Percentiles rank a stretch among this genome's conserved stretches.
Evolutionary conservation across 2,797 vertebrate species (phyloP).

Genomic region (Sternotherus odoratus): DNA sequence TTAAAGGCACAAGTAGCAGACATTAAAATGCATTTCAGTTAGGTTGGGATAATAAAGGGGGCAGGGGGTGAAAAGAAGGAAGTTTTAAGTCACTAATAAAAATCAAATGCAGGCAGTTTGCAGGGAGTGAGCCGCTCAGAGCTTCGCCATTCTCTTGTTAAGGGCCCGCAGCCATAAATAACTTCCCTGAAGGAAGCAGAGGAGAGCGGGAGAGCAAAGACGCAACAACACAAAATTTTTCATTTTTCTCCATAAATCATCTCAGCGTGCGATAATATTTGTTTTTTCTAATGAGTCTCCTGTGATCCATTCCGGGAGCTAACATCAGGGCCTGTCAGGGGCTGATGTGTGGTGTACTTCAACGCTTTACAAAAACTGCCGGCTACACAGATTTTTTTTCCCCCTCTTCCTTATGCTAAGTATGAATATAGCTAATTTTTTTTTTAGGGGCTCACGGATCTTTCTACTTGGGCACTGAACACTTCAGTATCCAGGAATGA

Average conservation of each 20-base stretch:
- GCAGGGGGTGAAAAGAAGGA: constrained; percentile 82
- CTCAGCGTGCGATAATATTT: constrained; percentile 92
- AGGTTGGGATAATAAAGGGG: constrained; percentile 80
- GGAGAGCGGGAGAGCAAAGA: constrained; percentile 81
- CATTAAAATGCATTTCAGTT: constrained; percentile 84
- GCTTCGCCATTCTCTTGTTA: constrained; percentile 86
- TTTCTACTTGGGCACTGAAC: constrained; percentile 41
- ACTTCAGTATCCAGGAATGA: neutral
- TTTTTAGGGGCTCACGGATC: constrained; percentile 62
- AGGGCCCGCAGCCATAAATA: constrained; percentile 90
- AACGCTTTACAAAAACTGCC: constrained; percentile 86
- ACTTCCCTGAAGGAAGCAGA: constrained; percentile 83
- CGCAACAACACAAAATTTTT: constrained; percentile 87
- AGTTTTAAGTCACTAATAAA: constrained; percentile 89
- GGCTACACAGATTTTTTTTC: constrained; percentile 78
- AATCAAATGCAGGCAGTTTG: constrained; percentile 88
- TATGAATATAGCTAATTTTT: constrained; percentile 79
- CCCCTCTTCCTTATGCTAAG: constrained; percentile 77
- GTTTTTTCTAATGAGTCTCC: constrained; percentile 90
- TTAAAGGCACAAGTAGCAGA: constrained; percentile 78
- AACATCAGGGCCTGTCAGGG: constrained; percentile 88
- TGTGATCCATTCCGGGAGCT: constrained; percentile 88
- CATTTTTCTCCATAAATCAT: constrained; percentile 92
- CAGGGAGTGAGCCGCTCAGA: constrained; percentile 81
- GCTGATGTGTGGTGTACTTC: constrained; percentile 87